These are phyloP conservation scores for Psittacula derbiana DNA, from an alignment of 2,797 vertebrate genomes.

Conservation along the genomic window DNA sequence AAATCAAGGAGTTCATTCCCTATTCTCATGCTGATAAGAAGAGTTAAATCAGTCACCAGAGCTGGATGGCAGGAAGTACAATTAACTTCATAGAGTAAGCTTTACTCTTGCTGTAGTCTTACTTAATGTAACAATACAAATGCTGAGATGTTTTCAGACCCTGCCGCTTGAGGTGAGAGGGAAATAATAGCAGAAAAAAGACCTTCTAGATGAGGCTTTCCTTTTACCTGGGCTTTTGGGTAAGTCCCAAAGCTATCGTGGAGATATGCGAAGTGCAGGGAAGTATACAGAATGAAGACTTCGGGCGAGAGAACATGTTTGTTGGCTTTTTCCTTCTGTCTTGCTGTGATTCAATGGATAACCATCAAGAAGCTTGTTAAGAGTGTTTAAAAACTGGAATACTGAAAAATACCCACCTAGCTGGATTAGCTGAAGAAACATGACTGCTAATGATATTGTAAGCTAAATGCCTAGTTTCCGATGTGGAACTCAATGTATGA, in stretches of 20 bases:
- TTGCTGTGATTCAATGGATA: not conserved
- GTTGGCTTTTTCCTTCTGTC: not conserved
- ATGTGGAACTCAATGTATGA: not conserved
- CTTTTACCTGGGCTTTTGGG: not conserved
- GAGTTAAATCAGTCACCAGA: not conserved
- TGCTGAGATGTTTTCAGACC: not conserved
- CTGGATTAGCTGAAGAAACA: not conserved
- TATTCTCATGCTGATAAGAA: not conserved
- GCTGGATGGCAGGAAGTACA: not conserved
- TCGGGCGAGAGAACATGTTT: not conserved
- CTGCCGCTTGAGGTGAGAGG: not conserved
- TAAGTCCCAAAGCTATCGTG: not conserved
- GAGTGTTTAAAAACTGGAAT: not conserved
- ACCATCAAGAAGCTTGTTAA: not conserved
- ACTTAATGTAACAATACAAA: not conserved
- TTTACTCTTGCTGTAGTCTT: not conserved
- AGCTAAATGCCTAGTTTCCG: not conserved
- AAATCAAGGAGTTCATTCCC: not conserved
- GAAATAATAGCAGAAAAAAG: not conserved
- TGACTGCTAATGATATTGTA: not conserved
- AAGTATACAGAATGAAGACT: not conserved
- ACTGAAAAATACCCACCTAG: not conserved
- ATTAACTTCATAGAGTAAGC: not conserved
- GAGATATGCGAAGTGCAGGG: not conserved
- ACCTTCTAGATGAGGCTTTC: not conserved